Conservation (phyloP, 2,888 invertebrate species). For the Cenopis cana region DNA sequence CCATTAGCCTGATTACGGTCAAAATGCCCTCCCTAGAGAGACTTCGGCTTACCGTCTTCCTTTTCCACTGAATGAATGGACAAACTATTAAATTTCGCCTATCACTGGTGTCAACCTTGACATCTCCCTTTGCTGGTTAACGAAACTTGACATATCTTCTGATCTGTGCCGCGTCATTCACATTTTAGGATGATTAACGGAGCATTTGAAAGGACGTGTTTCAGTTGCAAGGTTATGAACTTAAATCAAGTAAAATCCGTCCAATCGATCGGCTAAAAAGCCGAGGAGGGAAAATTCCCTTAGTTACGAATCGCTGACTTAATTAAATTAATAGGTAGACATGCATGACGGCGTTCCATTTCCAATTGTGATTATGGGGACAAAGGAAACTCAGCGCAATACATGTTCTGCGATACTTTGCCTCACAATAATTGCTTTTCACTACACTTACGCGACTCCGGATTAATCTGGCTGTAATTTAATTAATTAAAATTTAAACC, state of each 20-base stretch:
- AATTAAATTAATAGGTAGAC: constrained; percentile 25
- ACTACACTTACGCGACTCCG: constrained; percentile 1
- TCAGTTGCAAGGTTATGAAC: constrained; percentile 2
- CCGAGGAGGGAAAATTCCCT: background rate
- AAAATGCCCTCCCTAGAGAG: constrained; percentile 72
- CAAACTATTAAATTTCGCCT: constrained; percentile 57
- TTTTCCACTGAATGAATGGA: constrained; percentile 57
- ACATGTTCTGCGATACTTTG: constrained; percentile 23
- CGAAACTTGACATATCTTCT: constrained; percentile 30
- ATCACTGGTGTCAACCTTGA: constrained; percentile 26
- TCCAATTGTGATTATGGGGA: constrained; percentile 25
- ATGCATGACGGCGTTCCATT: constrained; percentile 23
- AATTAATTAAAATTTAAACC: constrained; percentile 34
- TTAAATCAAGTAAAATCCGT: background rate
- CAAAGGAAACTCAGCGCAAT: constrained; percentile 29
- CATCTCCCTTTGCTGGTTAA: constrained; percentile 22
- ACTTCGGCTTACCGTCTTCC: constrained; percentile 64
- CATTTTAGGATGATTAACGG: constrained; percentile 32
- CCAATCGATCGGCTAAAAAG: background rate
- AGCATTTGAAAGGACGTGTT: background rate
- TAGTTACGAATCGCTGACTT: background rate
- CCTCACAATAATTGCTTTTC: constrained; percentile 23
- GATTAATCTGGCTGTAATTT: constrained; percentile 30
- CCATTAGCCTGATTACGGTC: constrained; percentile 83
- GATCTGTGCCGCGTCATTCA: constrained; percentile 12